phyloP scores from a whole-genome alignment of 2,888 invertebrate genomes.

The Pherbina coryleti region DNA sequence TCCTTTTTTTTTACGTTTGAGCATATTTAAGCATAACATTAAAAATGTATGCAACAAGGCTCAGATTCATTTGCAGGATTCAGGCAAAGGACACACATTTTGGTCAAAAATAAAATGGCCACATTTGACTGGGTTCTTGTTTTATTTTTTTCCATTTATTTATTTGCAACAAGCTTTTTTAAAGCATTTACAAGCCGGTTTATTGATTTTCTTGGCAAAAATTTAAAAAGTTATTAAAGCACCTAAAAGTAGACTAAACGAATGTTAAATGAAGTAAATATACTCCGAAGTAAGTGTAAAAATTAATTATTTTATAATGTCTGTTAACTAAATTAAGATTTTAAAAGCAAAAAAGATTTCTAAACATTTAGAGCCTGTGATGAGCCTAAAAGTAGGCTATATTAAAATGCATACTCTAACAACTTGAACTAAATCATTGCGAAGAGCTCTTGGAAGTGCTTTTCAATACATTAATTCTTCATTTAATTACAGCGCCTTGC shows the following conservation, averaged over 20 bases:
- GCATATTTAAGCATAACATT: slow-evolving; percentile 25
- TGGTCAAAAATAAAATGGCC: too few species aligned
- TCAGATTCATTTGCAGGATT: slow-evolving; percentile 24
- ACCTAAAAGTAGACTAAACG: too few species aligned
- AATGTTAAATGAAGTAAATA: too few species aligned
- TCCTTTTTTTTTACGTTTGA: neutral
- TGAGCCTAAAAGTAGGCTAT: neutral
- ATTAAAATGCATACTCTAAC: neutral
- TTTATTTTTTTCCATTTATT: slow-evolving; percentile 24
- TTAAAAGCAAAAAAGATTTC: too few species aligned
- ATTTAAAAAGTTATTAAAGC: neutral
- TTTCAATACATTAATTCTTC: too few species aligned
- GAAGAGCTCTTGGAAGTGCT: too few species aligned
- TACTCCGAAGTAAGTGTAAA: too few species aligned
- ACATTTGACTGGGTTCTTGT: neutral
- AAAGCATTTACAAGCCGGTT: neutral
- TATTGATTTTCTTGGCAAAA: neutral
- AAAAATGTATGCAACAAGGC: slow-evolving; percentile 31
- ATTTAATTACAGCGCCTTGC: too few species aligned
- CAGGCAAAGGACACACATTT: neutral
- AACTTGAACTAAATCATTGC: too few species aligned
- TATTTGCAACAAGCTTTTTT: neutral
- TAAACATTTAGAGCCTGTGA: too few species aligned
- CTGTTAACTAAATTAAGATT: too few species aligned
- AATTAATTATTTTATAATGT: too few species aligned